These are phyloP conservation scores for Stegodyphus mimosarum DNA, from an alignment of 1,140 invertebrate genomes.

Conservation along the genomic window DNA sequence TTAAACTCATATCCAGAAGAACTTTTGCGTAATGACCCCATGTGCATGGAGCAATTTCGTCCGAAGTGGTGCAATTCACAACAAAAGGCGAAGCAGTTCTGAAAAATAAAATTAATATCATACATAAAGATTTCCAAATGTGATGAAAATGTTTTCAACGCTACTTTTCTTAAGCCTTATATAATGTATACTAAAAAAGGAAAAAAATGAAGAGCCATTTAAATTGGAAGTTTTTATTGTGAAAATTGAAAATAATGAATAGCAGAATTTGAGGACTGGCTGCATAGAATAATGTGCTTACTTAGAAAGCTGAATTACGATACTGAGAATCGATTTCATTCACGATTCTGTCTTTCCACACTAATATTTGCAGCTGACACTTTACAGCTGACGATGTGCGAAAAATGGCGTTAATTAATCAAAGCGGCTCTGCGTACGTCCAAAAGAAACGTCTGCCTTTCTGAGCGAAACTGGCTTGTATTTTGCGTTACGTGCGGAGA, in stretches of 20 bases:
- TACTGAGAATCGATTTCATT: no score
- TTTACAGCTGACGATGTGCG: no score
- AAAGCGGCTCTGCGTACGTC: no score
- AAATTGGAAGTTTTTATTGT: neutral
- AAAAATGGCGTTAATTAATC: no score
- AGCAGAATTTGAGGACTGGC: neutral
- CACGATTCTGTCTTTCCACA: no score
- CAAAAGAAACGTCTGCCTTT: no score
- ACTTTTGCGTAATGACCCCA: conserved; percentile 73
- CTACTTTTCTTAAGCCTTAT: neutral
- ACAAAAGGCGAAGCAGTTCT: conserved; percentile 23
- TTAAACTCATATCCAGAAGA: conserved; percentile 37
- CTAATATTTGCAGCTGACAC: no score
- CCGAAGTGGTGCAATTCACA: conserved; percentile 16
- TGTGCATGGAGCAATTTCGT: conserved; percentile 73
- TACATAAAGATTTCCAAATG: neutral
- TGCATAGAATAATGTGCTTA: no score
- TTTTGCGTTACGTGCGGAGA: no score
- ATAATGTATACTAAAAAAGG: conserved; percentile 4
- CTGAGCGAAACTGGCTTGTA: no score
- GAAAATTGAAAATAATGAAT: neutral
- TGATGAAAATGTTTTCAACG: neutral
- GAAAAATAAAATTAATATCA: neutral
- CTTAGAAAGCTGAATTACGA: no score
- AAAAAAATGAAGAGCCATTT: neutral